Evolutionary conservation across 1,140 invertebrate species (phyloP).

Genomic region (Colletes latitarsis): DNA sequence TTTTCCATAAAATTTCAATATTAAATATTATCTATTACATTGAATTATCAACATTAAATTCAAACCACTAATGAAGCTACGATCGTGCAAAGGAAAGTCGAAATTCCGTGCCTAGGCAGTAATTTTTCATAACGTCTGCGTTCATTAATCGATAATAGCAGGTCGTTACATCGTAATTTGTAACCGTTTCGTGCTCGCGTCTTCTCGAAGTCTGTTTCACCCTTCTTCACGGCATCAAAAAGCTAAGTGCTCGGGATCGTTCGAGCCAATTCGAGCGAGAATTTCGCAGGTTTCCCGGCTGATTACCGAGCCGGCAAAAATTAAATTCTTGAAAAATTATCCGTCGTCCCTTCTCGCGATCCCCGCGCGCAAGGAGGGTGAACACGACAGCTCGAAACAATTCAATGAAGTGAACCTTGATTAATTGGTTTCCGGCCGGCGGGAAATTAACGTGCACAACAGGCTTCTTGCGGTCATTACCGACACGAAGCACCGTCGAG

Average conservation of each 20-base stretch:
- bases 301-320: slow-evolving; percentile 46
- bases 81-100: too few species aligned
- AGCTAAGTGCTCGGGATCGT: slow-evolving; percentile 26
- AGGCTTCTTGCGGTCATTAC: slow-evolving; percentile 64
- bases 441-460: slow-evolving; percentile 67
- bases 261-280: slow-evolving; percentile 29
- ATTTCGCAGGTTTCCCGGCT: slow-evolving; percentile 22
- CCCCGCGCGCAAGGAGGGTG: slow-evolving; percentile 40
- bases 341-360: slow-evolving; percentile 15
- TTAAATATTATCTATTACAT: too few species aligned
- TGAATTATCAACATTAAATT: too few species aligned
- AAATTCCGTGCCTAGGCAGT: too few species aligned
- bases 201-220: neutral
- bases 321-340: slow-evolving; percentile 74
- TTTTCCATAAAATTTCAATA: too few species aligned
- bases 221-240: slow-evolving; percentile 2
- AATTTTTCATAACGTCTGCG: neutral
- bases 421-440: slow-evolving; percentile 70
- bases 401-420: slow-evolving; percentile 70
- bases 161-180: slow-evolving; percentile 14
- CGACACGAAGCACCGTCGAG: neutral
- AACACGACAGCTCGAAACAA: slow-evolving; percentile 69
- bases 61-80: too few species aligned
- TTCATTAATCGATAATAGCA: neutral
- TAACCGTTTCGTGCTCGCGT: neutral